These are phyloP conservation scores for Patagioenas fasciata DNA, from an alignment of 2,113 vertebrate species.

Conservation along the genomic window DNA sequence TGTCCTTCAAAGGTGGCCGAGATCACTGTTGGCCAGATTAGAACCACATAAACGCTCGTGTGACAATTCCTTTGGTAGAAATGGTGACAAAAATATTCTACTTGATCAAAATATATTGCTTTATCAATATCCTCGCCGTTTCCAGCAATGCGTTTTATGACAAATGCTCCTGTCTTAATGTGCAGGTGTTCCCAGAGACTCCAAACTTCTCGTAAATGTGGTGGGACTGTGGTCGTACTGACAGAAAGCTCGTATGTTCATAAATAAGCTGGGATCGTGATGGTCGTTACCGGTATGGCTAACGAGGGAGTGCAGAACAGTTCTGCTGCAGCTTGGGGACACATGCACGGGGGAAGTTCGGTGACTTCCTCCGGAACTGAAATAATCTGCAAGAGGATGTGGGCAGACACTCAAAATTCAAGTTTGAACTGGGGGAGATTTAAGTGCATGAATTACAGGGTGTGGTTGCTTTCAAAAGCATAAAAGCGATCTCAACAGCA, in stretches of 20 bases:
- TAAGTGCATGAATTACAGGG: fast-evolving
- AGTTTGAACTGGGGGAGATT: neutral
- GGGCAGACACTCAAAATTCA: neutral
- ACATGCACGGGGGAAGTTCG: neutral
- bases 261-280: fast-evolving
- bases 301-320: fast-evolving
- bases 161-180: neutral
- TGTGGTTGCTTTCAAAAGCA: neutral
- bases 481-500: fast-evolving
- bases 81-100: neutral
- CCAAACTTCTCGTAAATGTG: neutral
- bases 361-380: neutral
- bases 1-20: neutral
- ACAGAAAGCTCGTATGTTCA: fast-evolving
- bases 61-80: neutral
- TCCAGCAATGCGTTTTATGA: neutral
- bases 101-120: neutral
- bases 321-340: neutral
- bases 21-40: neutral
- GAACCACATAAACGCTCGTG: fast-evolving
- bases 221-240: neutral
- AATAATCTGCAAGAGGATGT: neutral
- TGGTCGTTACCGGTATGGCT: fast-evolving
- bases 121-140: too few relatives aligned
- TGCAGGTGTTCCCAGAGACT: neutral